These are phyloP conservation scores for Tupaia tana DNA, from an alignment of 2,113 vertebrate genomes.

Conservation along the genomic window DNA sequence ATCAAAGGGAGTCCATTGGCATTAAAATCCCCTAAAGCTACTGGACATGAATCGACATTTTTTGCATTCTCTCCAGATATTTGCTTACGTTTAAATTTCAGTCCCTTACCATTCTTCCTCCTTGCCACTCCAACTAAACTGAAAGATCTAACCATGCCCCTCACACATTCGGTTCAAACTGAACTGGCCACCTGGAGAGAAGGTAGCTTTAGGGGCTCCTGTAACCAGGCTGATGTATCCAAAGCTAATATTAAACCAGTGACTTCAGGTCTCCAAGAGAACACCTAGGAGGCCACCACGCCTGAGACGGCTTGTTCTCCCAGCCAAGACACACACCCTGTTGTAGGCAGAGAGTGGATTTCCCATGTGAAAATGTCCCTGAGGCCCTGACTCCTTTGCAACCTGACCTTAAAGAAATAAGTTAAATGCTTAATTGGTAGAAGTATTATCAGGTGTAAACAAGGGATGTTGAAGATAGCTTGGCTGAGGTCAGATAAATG, in stretches of 20 bases:
- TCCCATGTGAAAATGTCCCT: constrained; percentile 72
- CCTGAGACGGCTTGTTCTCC: background rate
- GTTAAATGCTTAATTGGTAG: constrained; percentile 43
- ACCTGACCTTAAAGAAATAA: constrained; percentile 66
- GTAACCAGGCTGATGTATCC: background rate
- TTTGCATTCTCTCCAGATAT: background rate
- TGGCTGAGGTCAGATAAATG: constrained; percentile 39
- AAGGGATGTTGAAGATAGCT: constrained; percentile 18
- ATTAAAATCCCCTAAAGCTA: background rate
- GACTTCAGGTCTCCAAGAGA: background rate
- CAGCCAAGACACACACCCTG: constrained; percentile 49
- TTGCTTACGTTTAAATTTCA: background rate
- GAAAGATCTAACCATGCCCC: background rate
- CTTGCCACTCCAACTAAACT: background rate
- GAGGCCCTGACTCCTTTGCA: background rate
- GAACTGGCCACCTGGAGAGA: background rate
- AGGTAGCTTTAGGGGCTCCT: background rate
- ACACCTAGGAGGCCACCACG: background rate
- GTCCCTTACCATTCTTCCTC: background rate
- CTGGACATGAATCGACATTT: background rate
- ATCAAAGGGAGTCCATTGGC: background rate
- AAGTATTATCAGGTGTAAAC: constrained; percentile 51
- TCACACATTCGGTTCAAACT: background rate
- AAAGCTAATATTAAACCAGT: background rate
- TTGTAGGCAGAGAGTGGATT: constrained; percentile 8